A percentile compares a stretch with the other conserved stretches of the same genome.
These are phyloP conservation scores for Andrena bicolor DNA, from an alignment of 2,888 invertebrate species.

Conservation along the genomic window DNA sequence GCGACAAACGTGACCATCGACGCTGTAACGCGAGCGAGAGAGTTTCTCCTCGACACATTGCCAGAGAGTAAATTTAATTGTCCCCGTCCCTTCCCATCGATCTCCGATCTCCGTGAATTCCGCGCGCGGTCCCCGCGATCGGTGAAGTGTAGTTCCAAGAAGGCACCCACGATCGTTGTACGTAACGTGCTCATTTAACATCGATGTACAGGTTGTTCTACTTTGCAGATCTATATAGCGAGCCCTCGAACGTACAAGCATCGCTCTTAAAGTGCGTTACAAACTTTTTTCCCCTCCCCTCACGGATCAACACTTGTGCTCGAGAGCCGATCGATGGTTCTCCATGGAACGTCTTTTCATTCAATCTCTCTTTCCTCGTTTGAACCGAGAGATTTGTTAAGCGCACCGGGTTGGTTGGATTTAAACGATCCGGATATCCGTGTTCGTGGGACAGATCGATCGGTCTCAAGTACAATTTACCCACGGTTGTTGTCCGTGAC, in stretches of 20 bases:
- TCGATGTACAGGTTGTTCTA: conserved; percentile 60
- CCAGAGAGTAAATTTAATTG: conserved; percentile 2
- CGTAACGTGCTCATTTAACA: conserved; percentile 47
- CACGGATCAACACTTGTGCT: conserved; percentile 48
- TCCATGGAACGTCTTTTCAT: not conserved
- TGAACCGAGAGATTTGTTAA: not conserved
- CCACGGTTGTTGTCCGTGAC: conserved; percentile 47
- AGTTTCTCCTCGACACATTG: not conserved
- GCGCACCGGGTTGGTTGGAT: not conserved
- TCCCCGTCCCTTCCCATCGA: not conserved
- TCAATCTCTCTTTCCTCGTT: not conserved
- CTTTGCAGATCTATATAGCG: conserved; percentile 53
- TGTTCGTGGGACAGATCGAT: conserved; percentile 21
- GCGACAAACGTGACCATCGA: conserved; percentile 34
- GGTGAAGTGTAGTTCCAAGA: conserved; percentile 41
- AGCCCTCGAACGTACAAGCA: conserved; percentile 60
- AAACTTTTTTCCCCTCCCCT: conserved; percentile 20
- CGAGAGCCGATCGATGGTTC: conserved; percentile 45
- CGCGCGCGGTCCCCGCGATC: no score
- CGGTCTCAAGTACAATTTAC: conserved; percentile 21
- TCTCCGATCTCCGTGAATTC: conserved; percentile 33
- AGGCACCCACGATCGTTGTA: conserved; percentile 40
- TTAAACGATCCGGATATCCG: not conserved
- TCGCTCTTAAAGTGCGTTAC: conserved; percentile 58
- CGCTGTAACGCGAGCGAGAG: conserved; percentile 43